Base-by-base conservation (phyloP, 1,140 invertebrate genomes). In the Drosophila eugracilis region DNA sequence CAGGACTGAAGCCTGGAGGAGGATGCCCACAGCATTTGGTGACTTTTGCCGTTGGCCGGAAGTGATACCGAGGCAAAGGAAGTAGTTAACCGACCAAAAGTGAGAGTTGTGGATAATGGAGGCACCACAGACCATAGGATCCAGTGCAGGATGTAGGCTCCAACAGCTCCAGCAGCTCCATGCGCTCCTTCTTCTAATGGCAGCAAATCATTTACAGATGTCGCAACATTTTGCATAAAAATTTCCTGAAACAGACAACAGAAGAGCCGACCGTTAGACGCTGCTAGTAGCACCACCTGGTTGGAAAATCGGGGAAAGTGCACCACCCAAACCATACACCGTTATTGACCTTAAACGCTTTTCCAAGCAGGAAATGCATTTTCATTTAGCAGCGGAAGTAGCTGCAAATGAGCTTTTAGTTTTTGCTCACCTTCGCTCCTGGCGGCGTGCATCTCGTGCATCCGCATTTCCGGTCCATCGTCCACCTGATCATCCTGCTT, bases 321-420 rank as follows among this genome's bases (percentile, higher is more conserved):
- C 24, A 26, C 44, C n/a, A 21, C 17, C 47, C 10, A 19, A 5
- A n/a, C n/a, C 28, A 15, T 10, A 26, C 5, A 30, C 34, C 59
- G 50, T 32, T 48, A 41, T n/a, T 39, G 60, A 39, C 47, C 67
- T 77, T 86, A 86, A 85, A 85, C 77, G 83, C 62, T 78, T 88
- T 88, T 69, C 47, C 78, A 76, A 53, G 71, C 83, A 90, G 89
- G 89, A 90, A 90, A 90, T 90, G 89, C 80, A 89, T 86, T 89
- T 90, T 86, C 89, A 90, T 90, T 90, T 90, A 67, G 73, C 70
- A 89, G 44, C 84, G 89, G 89, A 90, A 90, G 84, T 90, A 80
- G 69, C 74, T 89, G 78, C 89, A 90, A 90, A 90, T 90, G 63
- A 89, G 85, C 80, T 90, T 90, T 90, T 90, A 90, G 89, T 90